Percentiles rank a stretch among this genome's conserved stretches.
Evolutionary conservation across 1,140 invertebrate species (phyloP).

Genomic region (Notospermus geniculatus): DNA sequence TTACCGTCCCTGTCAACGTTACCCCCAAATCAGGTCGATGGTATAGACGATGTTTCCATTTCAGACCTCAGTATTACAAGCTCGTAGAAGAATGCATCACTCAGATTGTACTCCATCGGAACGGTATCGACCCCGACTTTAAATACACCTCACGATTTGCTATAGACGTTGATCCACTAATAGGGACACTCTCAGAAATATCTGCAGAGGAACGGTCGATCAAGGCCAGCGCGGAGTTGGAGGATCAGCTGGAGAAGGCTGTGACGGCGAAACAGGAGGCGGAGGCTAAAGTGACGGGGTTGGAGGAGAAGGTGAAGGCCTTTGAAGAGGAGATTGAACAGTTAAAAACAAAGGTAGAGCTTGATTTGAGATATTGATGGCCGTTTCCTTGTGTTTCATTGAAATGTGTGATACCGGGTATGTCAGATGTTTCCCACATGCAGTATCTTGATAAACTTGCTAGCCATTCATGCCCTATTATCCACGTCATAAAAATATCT

Average conservation of each 20-base stretch:
- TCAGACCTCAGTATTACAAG: conserved; percentile 91
- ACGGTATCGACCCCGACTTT: conserved; percentile 94
- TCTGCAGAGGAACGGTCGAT: background rate
- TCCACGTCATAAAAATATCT: conserved; percentile 64
- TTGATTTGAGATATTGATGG: background rate
- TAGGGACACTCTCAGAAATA: conserved; percentile 66
- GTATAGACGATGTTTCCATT: background rate
- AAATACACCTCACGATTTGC: conserved; percentile 73
- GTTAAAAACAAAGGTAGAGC: conserved; percentile 49
- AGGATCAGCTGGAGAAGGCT: conserved; percentile 72
- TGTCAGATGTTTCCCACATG: too few relatives aligned
- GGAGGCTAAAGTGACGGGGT: conserved; percentile 82
- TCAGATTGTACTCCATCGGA: conserved; percentile 93
- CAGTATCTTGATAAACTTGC: too few relatives aligned
- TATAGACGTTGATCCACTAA: conserved; percentile 88
- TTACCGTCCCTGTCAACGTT: conserved; percentile 15
- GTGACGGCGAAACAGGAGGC: conserved; percentile 88
- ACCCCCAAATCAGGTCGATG: too few relatives aligned
- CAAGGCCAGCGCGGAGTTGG: conserved; percentile 33
- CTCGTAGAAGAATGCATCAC: conserved; percentile 95
- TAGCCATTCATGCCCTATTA: too few relatives aligned
- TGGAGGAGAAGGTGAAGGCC: conserved; percentile 63
- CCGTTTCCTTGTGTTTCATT: background rate
- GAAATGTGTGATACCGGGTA: background rate
- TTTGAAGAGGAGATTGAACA: conserved; percentile 43